Evolutionary conservation across 2,888 invertebrate genomes (phyloP).

Genomic region (Drosophila anomalata): DNA sequence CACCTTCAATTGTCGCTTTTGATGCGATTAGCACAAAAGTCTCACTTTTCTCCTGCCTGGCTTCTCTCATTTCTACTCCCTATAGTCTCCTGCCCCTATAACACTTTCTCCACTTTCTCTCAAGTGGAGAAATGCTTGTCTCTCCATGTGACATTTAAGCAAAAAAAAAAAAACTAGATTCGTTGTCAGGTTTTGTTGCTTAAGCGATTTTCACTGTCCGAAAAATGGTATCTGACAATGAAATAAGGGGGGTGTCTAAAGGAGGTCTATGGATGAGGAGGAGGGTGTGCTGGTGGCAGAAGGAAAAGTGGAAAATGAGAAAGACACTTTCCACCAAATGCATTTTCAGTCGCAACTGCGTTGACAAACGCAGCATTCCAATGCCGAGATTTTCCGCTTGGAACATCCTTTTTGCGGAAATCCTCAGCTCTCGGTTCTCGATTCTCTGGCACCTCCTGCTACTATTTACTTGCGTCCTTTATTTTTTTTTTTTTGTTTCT

Average conservation of each 20-base stretch:
- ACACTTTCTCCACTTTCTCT: conserved; percentile 3
- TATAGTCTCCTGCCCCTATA: background rate
- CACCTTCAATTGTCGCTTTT: conserved; percentile 28
- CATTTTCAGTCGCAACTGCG: conserved; percentile 24
- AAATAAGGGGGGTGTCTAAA: background rate
- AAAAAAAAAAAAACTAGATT: conserved; percentile 9
- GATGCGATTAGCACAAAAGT: conserved; percentile 33
- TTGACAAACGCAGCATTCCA: conserved; percentile 32
- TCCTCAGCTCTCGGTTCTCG: conserved; percentile 7
- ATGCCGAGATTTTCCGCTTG: conserved; percentile 29
- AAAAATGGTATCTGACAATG: conserved; percentile 8
- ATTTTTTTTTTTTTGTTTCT: background rate
- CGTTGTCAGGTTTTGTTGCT: conserved; percentile 41
- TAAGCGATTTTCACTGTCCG: conserved; percentile 45
- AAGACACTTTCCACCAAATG: background rate
- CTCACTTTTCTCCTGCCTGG: background rate
- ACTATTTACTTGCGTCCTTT: background rate
- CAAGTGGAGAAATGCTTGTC: background rate
- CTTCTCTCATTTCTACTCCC: background rate
- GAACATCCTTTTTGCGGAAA: conserved; percentile 4
- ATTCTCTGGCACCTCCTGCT: conserved; percentile 1
- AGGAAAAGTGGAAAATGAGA: conserved; percentile 2
- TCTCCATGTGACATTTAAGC: conserved; percentile 20
- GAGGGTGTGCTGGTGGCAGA: background rate
- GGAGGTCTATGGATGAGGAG: background rate